Evolutionary conservation across 1,140 invertebrate genomes (phyloP), one percentile per base, ranked within the genome.

Genomic region (Aphaenogaster ashmeadi): DNA sequence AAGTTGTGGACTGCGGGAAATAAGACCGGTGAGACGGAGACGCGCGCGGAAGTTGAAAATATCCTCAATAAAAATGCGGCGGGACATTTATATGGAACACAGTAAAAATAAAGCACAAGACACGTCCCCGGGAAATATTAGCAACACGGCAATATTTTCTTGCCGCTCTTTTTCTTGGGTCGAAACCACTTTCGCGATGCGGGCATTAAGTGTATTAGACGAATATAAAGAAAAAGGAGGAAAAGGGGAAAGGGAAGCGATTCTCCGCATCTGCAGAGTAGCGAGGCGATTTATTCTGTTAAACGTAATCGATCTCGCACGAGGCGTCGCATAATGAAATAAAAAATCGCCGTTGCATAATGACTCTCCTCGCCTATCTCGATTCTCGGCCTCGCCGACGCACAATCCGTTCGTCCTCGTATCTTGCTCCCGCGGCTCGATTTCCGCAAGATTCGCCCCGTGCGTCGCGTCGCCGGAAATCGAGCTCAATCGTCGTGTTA

Each of bases 381-480:
- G n/a, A 33, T 8, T 58, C 38, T 58, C 27, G 27, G 2, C 54
- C 21, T 38, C 11, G 41, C 58, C 11, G 50, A 44, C 69, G 41
- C 18, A 58, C 21, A 11, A 64, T 64, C 58, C 9, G n/a, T 9
- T 18, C 38, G 38, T 13, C 15, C 41, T 71, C n/a, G 66, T 44
- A 36, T 8, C 15, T 38, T 18, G n/a, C 36, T n/a, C 38, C 15
- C 8, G n/a, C 38, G 18, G 47, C 15, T 83, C 66, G 66, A 83
- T 83, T 83, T 83, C 79, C 79, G 79, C 52, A 83, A 44, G 18
- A 3, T 27, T 44, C 38, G 18, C 13, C 21, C 21, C 11, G 38
- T n/a, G n/a, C n/a, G n/a, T n/a, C n/a, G n/a, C n/a, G n/a, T 38
- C 38, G 38, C 6, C 79, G 79, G 79, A 83, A 83, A 83, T 83